Conservation (phyloP, 2,113 vertebrate genomes). For the Capra hircus region DNA sequence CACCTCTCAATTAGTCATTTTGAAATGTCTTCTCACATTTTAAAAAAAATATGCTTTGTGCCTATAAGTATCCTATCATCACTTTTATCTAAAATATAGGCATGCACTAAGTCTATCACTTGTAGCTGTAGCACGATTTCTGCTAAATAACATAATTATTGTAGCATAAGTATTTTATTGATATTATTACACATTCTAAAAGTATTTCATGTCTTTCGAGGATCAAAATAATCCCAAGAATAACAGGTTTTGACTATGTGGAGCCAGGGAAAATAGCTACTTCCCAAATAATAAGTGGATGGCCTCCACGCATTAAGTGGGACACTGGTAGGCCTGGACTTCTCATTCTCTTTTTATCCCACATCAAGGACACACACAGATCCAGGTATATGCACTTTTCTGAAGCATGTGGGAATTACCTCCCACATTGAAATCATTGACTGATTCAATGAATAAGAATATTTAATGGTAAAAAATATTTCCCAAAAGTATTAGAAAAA, state of each 20-base stretch:
- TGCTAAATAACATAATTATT: neutral
- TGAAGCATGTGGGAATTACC: neutral
- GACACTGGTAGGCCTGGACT: fast-evolving
- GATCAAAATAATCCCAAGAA: neutral
- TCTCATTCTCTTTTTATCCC: neutral
- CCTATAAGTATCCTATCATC: neutral
- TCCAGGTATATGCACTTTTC: neutral
- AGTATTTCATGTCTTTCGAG: neutral
- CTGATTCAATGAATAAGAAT: neutral
- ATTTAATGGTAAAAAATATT: neutral
- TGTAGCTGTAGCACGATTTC: neutral
- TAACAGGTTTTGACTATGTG: neutral
- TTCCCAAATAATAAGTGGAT: neutral
- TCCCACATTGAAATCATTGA: neutral
- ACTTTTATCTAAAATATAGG: neutral
- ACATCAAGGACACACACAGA: no score
- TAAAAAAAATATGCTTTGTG: neutral
- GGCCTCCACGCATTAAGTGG: fast-evolving
- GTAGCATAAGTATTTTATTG: neutral
- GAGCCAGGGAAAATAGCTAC: neutral
- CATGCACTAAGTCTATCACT: neutral
- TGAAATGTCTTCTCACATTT: neutral
- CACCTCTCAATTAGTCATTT: neutral
- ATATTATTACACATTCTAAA: neutral
- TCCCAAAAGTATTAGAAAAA: neutral